Evolutionary conservation across 2,797 vertebrate genomes (phyloP).

Genomic region (Hydrocynus forskahlii): DNA sequence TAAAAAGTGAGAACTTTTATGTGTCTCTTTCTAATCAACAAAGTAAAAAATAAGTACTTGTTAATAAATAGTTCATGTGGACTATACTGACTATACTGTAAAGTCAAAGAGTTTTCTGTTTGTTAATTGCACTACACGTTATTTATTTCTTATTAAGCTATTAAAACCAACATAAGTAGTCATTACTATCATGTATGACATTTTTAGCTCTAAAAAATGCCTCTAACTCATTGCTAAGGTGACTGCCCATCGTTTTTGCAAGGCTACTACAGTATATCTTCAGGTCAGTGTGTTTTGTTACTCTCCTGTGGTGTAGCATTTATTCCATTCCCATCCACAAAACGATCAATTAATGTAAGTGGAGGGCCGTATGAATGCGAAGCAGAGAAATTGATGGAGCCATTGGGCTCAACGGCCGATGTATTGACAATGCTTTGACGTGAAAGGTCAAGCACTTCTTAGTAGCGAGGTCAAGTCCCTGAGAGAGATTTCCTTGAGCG

Average conservation of each 20-base stretch:
- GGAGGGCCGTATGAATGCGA: conserved; percentile 27
- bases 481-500: conserved; percentile 30
- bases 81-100: too few species aligned
- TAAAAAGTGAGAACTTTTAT: neutral
- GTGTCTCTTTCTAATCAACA: neutral
- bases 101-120: neutral
- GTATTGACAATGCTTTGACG: conserved; percentile 42
- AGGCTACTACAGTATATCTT: conserved; percentile 1
- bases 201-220: too few species aligned
- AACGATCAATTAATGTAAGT: conserved; percentile 52
- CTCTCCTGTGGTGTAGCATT: conserved; percentile 4
- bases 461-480: conserved; percentile 46
- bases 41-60: too few species aligned
- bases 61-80: too few species aligned
- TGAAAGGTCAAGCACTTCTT: conserved; percentile 55
- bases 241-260: neutral
- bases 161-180: neutral
- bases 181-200: neutral
- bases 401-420: conserved; percentile 30
- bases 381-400: conserved; percentile 36
- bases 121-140: neutral
- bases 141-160: neutral
- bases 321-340: conserved; percentile 14
- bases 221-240: neutral
- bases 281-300: conserved; percentile 8